Evolutionary conservation across 30 jellyfish, hydroid and myxozoan genomes (phyloP), one percentile per base, ranked within the genome.

Genomic region (Aurelia coerulea): DNA sequence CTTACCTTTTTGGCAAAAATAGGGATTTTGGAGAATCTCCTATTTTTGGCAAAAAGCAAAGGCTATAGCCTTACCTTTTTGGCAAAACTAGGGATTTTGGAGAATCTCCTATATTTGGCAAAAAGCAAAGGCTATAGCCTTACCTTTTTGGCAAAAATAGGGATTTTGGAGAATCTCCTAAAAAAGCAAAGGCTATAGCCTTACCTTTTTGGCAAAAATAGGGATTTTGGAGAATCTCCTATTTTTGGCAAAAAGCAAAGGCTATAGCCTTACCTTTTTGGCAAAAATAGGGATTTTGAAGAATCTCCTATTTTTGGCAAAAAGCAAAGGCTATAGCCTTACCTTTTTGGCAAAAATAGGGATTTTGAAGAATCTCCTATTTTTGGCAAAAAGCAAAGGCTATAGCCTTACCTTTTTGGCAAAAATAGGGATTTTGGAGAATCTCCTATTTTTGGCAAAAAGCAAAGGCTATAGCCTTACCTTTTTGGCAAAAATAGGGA

Each of bases 141-240:
- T 58, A 58, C 67, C n/a, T n/a, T n/a, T n/a, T n/a, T n/a, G n/a
- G n/a, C n/a, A n/a, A n/a, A n/a, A n/a, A n/a, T n/a, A n/a, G n/a
- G n/a, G n/a, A n/a, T n/a, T n/a, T n/a, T n/a, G n/a, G n/a, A n/a
- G n/a, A n/a, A n/a, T n/a, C n/a, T n/a, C n/a, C n/a, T n/a, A n/a
- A n/a, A n/a, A n/a, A n/a, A n/a, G n/a, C n/a, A n/a, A 58, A 58
- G 67, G 67, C 67, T 58, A 58, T 58, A 58, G 67, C 67, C 67
- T 58, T 5, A 15, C 67, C 6, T 12, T 5, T 58, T 58, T 58
- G 2, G 6, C 6, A 2, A 58, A 5, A 58, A 58, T 1, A 37
- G 46, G 4, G 4, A 37, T 37, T n/a, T n/a, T n/a, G n/a, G 34
- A 4, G 0, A 60, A 3, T 2, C 0, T 35, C 37, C 10, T 11